Base-by-base conservation (phyloP, 2,888 invertebrate genomes). In the Branchellion lobata region DNA sequence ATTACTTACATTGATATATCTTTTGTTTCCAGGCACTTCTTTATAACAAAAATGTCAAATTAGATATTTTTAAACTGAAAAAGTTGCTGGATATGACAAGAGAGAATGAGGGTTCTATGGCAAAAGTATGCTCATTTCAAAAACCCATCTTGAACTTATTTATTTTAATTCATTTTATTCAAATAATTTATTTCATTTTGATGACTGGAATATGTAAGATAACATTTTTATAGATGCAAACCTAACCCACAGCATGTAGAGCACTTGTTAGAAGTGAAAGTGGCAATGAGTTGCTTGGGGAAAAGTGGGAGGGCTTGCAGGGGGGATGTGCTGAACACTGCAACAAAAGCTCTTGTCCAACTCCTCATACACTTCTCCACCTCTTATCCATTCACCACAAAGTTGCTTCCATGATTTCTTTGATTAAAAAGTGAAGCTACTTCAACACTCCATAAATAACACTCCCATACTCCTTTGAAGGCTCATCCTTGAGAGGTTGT, bases 41-140 rank as follows among this genome's bases (percentile, higher is more conserved):
- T 57, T 57, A 57, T 57, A 57, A 57, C 61, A 57, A 57, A 57
- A 24, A 57, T 57, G n/a, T 57, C 5, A 57, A 57, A 57, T 3
- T 57, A 57, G 61, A 57, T 57, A 24, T 57, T 18, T 57, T 57
- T n/a, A 57, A n/a, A 57, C 24, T 57, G 61, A 57, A 57, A n/a
- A 57, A 57, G n/a, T 18, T 57, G 21, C 24, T 57, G 24, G 24
- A 57, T n/a, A 3, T 57, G n/a, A 3, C 21, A 5, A 57, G 21
- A 24, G 24, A 57, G 61, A 5, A 24, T 57, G 5, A 57, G 21
- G 21, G n/a, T 57, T n/a, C 21, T 5, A 14, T 57, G 21, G 21
- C 5, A 57, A 57, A 5, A 5, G 61, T 57, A 18, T 57, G n/a
- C 24, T 18, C 3, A 24, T 57, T 57, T 57, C 24, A 8, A 24